These are phyloP conservation scores for Himalopsyche tibetana DNA, from an alignment of 2,888 invertebrate genomes.

Conservation along the genomic window DNA sequence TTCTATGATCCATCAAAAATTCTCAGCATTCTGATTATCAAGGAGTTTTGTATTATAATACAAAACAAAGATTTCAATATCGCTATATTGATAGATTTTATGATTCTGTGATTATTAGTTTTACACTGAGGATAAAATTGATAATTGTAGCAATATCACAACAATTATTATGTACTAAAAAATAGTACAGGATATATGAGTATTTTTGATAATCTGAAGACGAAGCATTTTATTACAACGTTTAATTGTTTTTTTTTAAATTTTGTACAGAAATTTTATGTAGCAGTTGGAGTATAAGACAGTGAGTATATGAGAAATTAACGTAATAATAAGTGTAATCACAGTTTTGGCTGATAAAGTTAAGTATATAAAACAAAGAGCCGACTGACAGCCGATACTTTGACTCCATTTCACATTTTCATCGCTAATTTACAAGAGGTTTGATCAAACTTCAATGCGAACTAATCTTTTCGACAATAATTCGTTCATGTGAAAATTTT, in stretches of 20 bases:
- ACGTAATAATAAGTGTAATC: neutral
- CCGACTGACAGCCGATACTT: neutral
- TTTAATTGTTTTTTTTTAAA: neutral
- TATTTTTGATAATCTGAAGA: constrained; percentile 24
- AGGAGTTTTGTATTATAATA: neutral
- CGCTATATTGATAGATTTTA: no score
- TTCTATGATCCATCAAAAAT: neutral
- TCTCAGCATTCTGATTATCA: neutral
- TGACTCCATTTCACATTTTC: constrained; percentile 22
- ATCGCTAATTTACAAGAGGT: constrained; percentile 36
- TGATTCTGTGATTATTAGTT: no score
- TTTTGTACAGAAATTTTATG: constrained; percentile 16
- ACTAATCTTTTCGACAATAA: no score
- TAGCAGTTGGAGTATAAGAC: neutral
- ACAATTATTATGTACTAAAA: no score
- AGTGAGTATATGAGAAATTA: neutral
- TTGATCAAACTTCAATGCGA: neutral
- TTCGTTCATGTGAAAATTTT: no score
- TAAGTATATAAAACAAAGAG: constrained; percentile 10
- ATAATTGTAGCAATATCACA: no score
- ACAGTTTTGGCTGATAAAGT: constrained; percentile 7
- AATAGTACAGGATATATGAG: no score
- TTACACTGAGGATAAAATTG: no score
- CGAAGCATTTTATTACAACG: neutral
- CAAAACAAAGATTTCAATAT: neutral